A percentile compares a stretch with the other conserved stretches of the same genome.
Conservation (phyloP, 2,888 invertebrate genomes). For the Anthrax anthrax region DNA sequence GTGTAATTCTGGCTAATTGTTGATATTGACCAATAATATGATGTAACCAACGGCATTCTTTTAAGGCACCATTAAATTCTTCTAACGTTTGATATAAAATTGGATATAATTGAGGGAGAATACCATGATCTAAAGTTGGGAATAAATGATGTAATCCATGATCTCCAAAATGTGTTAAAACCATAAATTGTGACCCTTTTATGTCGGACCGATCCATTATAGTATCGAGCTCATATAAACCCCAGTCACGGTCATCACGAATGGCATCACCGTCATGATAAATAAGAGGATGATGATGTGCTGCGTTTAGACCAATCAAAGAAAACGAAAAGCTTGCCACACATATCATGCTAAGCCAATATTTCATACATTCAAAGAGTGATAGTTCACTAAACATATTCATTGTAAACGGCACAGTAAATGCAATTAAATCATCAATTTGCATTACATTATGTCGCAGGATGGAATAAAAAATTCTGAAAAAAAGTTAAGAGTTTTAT, state of each 20-base stretch:
- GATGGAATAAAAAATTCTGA: constrained; percentile 24
- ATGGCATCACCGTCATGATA: constrained; percentile 62
- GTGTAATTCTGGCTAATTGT: constrained; percentile 39
- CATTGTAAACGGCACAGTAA: constrained; percentile 34
- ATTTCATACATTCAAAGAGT: constrained; percentile 19
- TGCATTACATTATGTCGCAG: constrained; percentile 23
- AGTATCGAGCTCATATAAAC: constrained; percentile 59
- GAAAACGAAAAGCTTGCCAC: constrained; percentile 46
- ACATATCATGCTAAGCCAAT: constrained; percentile 42
- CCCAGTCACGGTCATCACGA: constrained; percentile 51
- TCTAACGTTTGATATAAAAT: constrained; percentile 32
- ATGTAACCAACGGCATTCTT: constrained; percentile 41
- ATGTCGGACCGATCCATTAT: constrained; percentile 55
- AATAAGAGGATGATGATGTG: constrained; percentile 65
- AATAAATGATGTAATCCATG: constrained; percentile 69
- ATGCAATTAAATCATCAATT: constrained; percentile 33
- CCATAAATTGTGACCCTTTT: constrained; percentile 48
- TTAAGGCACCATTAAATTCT: constrained; percentile 28
- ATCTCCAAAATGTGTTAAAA: constrained; percentile 59
- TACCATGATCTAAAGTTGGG: constrained; percentile 64
- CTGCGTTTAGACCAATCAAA: constrained; percentile 53
- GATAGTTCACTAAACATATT: constrained; percentile 25
- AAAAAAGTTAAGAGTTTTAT: constrained; percentile 1
- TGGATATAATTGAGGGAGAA: constrained; percentile 50
- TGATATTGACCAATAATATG: constrained; percentile 51